Evolutionary conservation across 2,797 vertebrate genomes (phyloP), one percentile per base, ranked within the genome.

Genomic region (Tapera naevia): DNA sequence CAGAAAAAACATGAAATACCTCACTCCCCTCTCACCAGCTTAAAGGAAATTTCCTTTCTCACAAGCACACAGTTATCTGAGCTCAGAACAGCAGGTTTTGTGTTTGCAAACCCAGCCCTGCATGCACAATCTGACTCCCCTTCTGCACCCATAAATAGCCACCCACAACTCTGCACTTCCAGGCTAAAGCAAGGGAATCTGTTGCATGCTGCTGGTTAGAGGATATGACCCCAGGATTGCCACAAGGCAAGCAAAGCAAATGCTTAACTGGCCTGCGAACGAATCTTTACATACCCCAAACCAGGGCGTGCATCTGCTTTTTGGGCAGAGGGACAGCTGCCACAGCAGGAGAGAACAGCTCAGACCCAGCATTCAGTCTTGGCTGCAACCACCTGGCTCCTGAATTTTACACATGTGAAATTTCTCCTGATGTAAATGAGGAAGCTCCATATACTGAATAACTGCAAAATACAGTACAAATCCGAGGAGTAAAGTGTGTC

Each of bases 321-420:
- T 94, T 80, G 91, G 93, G 89, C 89, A 95, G 92, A 92, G 71
- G 88, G 86, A 94, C 94, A 94, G 86, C 83, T 91, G 82, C 64
- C 80, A 30, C 91, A 93, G 94, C 82, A 60, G 91, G 91, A 81
- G 58, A 57, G 70, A 79, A 32, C 58, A 78, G 74, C 73, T 76
- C 80, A 5, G 74, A 13, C 88, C 54, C 95, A 90, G 89, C 37
- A 0, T 30, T 75, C 58, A 2, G n/a, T 39, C 91, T 91, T 83
- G 91, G 93, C 82, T 91, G 66, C 58, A 15, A 16, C 1, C 4
- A 71, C 91, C 80, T 37, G 41, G 54, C 79, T 95, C 50, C 79
- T 91, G 71, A 80, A 71, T 41, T 87, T 60, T 60, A 88, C 85
- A 81, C 53, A 6, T 57, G 80, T 88, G 89, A 92, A 32, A 80